Evolutionary conservation across 1,140 invertebrate species (phyloP).

Genomic region (Planococcus citri): DNA sequence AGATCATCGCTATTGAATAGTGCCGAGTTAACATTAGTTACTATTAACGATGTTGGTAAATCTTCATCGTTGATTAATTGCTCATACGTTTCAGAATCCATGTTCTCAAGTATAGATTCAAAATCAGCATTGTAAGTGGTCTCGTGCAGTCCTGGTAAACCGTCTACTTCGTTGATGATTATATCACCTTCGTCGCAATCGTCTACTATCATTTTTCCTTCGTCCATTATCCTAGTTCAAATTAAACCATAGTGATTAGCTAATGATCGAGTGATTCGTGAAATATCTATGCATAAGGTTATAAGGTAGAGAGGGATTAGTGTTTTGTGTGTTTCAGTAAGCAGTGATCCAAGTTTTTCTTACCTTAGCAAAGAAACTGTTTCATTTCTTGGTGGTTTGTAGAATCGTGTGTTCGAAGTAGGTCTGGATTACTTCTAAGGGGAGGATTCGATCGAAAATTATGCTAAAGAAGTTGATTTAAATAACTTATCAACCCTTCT

Average conservation of each 20-base stretch:
- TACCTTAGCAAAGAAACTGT: not conserved
- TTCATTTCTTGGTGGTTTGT: too few relatives aligned
- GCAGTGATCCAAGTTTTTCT: not conserved
- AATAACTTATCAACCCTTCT: too few relatives aligned
- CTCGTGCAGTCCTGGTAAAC: slow-evolving; percentile 65
- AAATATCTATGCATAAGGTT: too few relatives aligned
- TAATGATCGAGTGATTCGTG: too few relatives aligned
- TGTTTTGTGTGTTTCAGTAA: too few relatives aligned
- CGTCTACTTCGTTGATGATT: slow-evolving; percentile 70
- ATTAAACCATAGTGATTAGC: not conserved
- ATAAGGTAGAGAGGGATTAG: too few relatives aligned
- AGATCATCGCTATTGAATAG: slow-evolving; percentile 60
- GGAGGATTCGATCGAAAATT: too few relatives aligned
- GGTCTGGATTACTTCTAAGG: too few relatives aligned
- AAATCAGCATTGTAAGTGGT: slow-evolving; percentile 39
- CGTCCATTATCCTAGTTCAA: not conserved
- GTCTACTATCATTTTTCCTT: slow-evolving; percentile 11
- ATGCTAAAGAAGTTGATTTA: too few relatives aligned
- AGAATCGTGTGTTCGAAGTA: too few relatives aligned
- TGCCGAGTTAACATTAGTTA: slow-evolving; percentile 69
- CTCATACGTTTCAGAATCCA: slow-evolving; percentile 40
- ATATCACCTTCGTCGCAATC: slow-evolving; percentile 28
- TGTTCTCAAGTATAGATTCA: slow-evolving; percentile 37
- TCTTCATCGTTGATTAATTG: slow-evolving; percentile 57
- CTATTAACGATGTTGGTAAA: slow-evolving; percentile 75